Evolutionary conservation across 2,888 invertebrate species (phyloP).

Genomic region (Philonicus albiceps): DNA sequence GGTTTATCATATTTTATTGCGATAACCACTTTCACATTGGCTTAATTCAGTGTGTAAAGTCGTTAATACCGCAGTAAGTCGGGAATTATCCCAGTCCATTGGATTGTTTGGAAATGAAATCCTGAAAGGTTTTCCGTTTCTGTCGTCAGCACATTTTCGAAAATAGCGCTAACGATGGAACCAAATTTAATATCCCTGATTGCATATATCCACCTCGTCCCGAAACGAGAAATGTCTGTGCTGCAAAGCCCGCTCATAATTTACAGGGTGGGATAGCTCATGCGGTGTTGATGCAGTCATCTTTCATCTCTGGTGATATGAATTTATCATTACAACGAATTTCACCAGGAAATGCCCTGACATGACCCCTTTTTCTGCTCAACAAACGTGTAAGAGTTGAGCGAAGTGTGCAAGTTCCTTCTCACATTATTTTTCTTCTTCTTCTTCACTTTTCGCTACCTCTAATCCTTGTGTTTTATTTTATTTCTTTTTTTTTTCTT

Average conservation of each 20-base stretch:
- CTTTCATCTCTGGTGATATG: constrained; percentile 21
- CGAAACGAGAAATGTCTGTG: background rate
- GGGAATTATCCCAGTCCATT: background rate
- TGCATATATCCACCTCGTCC: background rate
- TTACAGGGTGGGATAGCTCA: background rate
- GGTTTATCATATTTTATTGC: background rate
- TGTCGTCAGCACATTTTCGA: background rate
- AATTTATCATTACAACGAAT: constrained; percentile 34
- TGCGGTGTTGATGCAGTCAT: constrained; percentile 37
- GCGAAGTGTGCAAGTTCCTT: background rate
- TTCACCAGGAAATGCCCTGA: constrained; percentile 34
- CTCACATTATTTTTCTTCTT: background rate
- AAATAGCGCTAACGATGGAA: background rate
- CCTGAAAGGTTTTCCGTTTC: background rate
- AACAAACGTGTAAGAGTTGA: constrained; percentile 3
- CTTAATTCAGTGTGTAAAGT: background rate
- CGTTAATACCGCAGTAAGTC: background rate
- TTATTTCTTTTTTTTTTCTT: background rate
- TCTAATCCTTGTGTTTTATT: background rate
- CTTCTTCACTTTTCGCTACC: background rate
- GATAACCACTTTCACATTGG: background rate
- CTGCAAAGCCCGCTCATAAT: background rate
- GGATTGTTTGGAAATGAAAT: background rate
- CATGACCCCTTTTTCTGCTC: constrained; percentile 13
- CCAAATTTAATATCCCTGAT: background rate